Evolutionary conservation across 2,113 vertebrate genomes (phyloP), one percentile per base, ranked within the genome.

Genomic region (Urocitellus parryii): DNA sequence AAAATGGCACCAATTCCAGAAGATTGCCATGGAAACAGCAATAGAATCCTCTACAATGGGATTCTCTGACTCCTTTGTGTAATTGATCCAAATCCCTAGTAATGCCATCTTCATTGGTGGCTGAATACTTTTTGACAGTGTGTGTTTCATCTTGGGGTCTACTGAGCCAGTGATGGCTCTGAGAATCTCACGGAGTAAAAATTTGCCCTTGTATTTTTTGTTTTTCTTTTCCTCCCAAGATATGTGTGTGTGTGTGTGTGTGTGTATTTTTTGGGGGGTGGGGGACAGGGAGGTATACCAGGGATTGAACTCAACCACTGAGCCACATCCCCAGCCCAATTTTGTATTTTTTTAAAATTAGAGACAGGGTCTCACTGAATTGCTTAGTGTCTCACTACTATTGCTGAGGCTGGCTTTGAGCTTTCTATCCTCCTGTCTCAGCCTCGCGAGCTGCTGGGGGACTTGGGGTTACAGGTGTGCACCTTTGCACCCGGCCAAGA

Each of bases 41-140:
- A 99, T 99, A 97, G 99, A 99, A 86, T 99, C 99, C 98, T 99
- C 99, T 1, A 99, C 99, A 97, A 99, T 99, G 99, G 99, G 99
- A 96, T 99, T 99, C 98, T 99, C 99, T 87, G 99, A 99, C 34
- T 99, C 99, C 98, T 99, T 99, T 94, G 99, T 99, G 88, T 99
- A 99, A 97, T 97, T 99, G 97, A 99, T 99, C 97, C 99, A 99
- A 96, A 99, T 99, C 97, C 99, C 99, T 93, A 99, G 99, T 98
- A 99, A 99, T 99, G 99, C 99, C 98, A 99, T 99, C 84, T 99
- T 99, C 97, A 99, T 99, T 34, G 86, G 86, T 48, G 88, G 87
- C 91, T 97, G 96, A 97, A 73, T 48, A 77, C 56, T 42, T 90
- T 88, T 72, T 53, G 73, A 67, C 92, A 88, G 88, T 77, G 18